Base-by-base conservation (phyloP, 2,797 vertebrate species). In the Crocidura indochinensis region DNA sequence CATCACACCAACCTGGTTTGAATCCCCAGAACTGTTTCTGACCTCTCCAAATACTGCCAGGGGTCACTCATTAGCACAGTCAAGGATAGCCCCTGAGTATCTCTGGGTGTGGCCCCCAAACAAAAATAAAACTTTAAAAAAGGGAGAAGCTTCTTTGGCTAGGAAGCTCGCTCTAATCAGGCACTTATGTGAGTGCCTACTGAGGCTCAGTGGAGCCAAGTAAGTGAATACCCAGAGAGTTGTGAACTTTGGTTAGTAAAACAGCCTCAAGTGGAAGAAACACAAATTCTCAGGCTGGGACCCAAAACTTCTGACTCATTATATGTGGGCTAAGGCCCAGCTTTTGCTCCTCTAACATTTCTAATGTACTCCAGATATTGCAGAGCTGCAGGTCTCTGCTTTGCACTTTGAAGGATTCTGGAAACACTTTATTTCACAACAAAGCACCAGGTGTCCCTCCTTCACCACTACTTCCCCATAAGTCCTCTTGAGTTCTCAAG, bases 401-500 rank as follows among this genome's bases (percentile, higher is more conserved):
- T 27, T 19, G 20, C 3, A 27, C 69, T 56, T 65, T 0, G 10
- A 81, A 49, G 38, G 44, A 64, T 26, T 3, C 65, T 15, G 20
- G 56, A 12, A 47, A 75, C 6, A 0, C 29, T 24, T 77, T 14
- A 6, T 53, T 92, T 76, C 56, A 69, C 26, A 62, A 79, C 4
- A 15, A 84, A 60, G 31, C 2, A 11, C 78, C 22, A 14, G 2
- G 2, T 46, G 2, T n/a, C 47, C 31, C 27, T 27, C 5, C 24
- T 29, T 12, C 26, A 22, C 4, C 17, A 2, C 38, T 27, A 12
- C 24, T 11, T 46, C 27, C 19, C 10, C 14, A 8, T 1, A 0
- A 29, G 9, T 8, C 29, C n/a, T 0, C 19, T 1, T 0, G 1
- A 4, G 51, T 14, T 74, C 26, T 72, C 8, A 2, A 2, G 31